Evolutionary conservation across 2,888 invertebrate species (phyloP).

Genomic region (Limenitis camilla): DNA sequence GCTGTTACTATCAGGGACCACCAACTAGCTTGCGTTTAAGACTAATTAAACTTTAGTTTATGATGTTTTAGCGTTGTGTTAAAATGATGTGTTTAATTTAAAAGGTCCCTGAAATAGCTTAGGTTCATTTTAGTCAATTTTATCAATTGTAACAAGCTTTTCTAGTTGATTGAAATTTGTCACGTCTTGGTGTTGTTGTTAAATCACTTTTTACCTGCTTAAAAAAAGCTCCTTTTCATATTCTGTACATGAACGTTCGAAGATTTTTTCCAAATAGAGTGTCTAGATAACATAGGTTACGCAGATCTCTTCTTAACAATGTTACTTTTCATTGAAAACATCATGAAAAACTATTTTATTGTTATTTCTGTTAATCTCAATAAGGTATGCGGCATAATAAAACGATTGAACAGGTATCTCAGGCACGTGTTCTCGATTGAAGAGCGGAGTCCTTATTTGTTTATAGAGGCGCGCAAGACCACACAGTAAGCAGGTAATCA

Average conservation of each 20-base stretch:
- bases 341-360: too few species aligned
- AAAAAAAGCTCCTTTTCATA: too few species aligned
- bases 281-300: too few species aligned
- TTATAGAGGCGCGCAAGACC: slow-evolving; percentile 59
- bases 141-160: slow-evolving; percentile 15
- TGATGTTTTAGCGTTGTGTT: neutral
- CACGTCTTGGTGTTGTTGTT: slow-evolving; percentile 27
- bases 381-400: slow-evolving; percentile 11
- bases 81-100: neutral
- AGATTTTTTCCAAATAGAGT: too few species aligned
- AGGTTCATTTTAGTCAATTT: slow-evolving; percentile 9
- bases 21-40: slow-evolving; percentile 21
- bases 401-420: slow-evolving; percentile 22
- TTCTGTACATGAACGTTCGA: too few species aligned
- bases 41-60: neutral
- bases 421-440: slow-evolving; percentile 52
- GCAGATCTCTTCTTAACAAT: too few species aligned
- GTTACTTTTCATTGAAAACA: too few species aligned
- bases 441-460: slow-evolving; percentile 49
- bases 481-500: slow-evolving; percentile 68
- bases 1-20: slow-evolving; percentile 31
- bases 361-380: too few species aligned
- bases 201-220: neutral
- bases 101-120: neutral
- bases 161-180: slow-evolving; percentile 35